Base-by-base conservation (phyloP, 2,797 vertebrate genomes). In the Atherinosoma microstoma region DNA sequence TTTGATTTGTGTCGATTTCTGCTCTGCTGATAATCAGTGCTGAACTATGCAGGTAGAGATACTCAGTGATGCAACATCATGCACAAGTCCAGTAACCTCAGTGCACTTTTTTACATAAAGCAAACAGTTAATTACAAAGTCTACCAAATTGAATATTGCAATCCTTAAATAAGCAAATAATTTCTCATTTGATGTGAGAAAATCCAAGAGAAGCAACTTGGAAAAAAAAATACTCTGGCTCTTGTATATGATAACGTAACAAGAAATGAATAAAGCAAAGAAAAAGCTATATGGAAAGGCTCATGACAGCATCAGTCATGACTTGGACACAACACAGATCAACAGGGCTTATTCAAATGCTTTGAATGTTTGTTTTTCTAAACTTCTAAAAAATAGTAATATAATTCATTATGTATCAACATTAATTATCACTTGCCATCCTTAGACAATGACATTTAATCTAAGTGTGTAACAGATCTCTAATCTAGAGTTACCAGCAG, bases 71-170 rank as follows among this genome's bases (percentile, higher is more conserved):
- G 53, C 53, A 56, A 34, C 8, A 47, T n/a, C n/a, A 38, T 12
- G n/a, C 16, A 24, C 5, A 29, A 24, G 22, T 34, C 49, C 54
- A 70, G 51, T 24, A 29, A 47, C 16, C 6, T 30, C 13, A 30
- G 13, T 30, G 13, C 9, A 30, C 53, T 27, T 27, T 27, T 56
- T 30, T 30, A 56, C 27, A 56, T 56, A 30, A 30, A 29, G 15
- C 27, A 56, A 56, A 56, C 53, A 56, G 27, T 2, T 6, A 30
- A 30, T 56, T 30, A 7, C 40, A 51, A 72, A 71, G 61, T 32
- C 10, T 0, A 27, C 27, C 6, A 3, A 51, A 72, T 27, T 27
- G 49, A 59, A 53, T 18, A 70, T 16, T 11, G 22, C 24, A 12
- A 4, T 29, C 3, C 22, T 59, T 40, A 18, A 47, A 54, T 60